Percentiles rank a stretch among this genome's conserved stretches.
These are phyloP conservation scores for Tetragonula clypearis DNA, from an alignment of 1,140 invertebrate genomes.

Conservation along the genomic window DNA sequence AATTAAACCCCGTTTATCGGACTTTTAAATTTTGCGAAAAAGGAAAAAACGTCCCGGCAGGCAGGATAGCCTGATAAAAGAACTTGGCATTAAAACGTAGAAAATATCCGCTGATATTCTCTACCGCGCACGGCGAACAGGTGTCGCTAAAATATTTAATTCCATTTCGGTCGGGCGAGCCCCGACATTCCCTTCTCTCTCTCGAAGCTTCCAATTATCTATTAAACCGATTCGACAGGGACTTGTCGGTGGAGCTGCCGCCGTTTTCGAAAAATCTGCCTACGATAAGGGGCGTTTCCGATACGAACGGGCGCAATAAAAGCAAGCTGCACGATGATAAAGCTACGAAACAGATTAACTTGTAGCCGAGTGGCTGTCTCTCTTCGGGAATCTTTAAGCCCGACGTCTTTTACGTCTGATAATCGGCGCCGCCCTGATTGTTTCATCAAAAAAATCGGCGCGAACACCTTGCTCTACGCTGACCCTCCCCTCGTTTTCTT, in stretches of 20 bases:
- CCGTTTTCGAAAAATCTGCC: not conserved
- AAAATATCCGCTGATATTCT: not conserved
- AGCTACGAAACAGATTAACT: slow-evolving; percentile 15
- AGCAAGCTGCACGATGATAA: slow-evolving; percentile 26
- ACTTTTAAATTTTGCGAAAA: not conserved
- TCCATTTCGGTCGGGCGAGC: not conserved
- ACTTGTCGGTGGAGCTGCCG: not conserved
- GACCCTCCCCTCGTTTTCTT: not conserved
- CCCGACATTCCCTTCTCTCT: too few relatives aligned
- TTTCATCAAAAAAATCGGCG: slow-evolving; percentile 51
- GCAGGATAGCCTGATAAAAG: not conserved
- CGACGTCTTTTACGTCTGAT: slow-evolving; percentile 2
- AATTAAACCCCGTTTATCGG: too few relatives aligned
- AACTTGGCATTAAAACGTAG: rapidly evolving
- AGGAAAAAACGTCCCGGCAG: not conserved
- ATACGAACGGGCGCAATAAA: not conserved
- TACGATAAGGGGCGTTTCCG: not conserved
- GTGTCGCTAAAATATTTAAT: not conserved
- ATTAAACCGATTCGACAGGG: not conserved
- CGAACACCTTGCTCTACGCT: slow-evolving; percentile 49
- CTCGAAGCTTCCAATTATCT: not conserved
- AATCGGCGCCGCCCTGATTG: slow-evolving; percentile 49
- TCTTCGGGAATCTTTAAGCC: not conserved
- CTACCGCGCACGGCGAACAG: not conserved
- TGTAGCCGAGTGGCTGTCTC: not conserved